Base-by-base conservation (phyloP, 2,888 invertebrate genomes). In the Coecobrya sp. region DNA sequence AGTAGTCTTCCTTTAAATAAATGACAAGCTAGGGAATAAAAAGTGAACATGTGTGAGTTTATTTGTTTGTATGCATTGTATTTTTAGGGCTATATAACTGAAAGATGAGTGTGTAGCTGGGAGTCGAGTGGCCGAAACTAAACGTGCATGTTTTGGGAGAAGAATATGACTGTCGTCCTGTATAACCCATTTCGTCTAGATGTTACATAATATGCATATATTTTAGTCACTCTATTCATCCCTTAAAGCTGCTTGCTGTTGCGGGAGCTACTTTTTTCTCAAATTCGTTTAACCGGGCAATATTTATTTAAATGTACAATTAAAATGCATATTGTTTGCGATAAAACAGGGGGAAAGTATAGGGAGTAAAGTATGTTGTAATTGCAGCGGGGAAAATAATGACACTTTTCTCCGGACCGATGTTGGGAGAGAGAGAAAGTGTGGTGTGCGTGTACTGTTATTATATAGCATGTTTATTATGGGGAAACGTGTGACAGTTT, bases 21-120 rank as follows among this genome's bases (percentile, higher is more conserved):
- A 82, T 82, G 82, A 82, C 82, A 82, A 82, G 82, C 59, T 16
- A 62, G 82, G 82, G 82, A 82, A 62, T 82, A 82, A 62, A 82
- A 52, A 52, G 25, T 27, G 79, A 55, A 25, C 52, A 79, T 55
- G 79, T 79, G 42, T 79, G 79, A 65, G 65, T 65, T 65, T 65
- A 27, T 27, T 27, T 65, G 10, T 22, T 10, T 22, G 36, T 36
- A 45, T 59, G 42, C 42, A 27, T 62, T 59, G 19, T 16, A 19
- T 36, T 62, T 19, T 59, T 59, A 22, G 22, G 19, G 65, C 55
- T 82, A 36, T n/a, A 16, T 30, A 19, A 68, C 68, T 27, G 73
- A 25, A 10, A 25, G 81, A 81, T 81, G 81, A 30, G 81, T 36
- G 27, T 81, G 27, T n/a, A 36, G 45, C 16, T 45, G n/a, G 22